Evolutionary conservation across 1,140 invertebrate genomes (phyloP), one percentile per base, ranked within the genome.

Genomic region (Apis florea): DNA sequence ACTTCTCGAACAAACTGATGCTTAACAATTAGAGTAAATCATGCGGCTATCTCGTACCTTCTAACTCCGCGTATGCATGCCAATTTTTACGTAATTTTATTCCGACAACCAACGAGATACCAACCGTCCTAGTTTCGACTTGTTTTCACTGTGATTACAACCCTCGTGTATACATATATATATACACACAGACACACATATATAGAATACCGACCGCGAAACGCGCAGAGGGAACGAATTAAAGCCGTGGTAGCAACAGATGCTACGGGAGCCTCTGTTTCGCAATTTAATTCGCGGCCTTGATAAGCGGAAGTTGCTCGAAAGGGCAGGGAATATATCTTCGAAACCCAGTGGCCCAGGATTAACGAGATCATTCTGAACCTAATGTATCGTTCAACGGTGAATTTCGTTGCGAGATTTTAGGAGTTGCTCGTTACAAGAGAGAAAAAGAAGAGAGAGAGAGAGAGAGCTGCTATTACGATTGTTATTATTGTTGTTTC

Each of bases 271-370:
- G 56, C 54, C 59, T 74, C 73, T 54, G 82, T 78, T 86, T 77
- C 78, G 86, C 84, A 85, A 73, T 86, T 87, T 87, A 87, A 87
- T 87, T 87, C 85, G 85, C 83, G 66, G 78, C 58, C 81, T 77
- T 72, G 85, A 86, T 87, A 87, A 87, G 77, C 85, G 78, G 77
- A 86, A 86, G 72, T 87, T 87, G 69, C 85, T 61, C 73, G 82
- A 72, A 81, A 75, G 31, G 72, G 21, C 17, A 21, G 72, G 40
- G 17, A 68, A 81, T 74, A 75, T 68, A 81, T 81, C 79, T 75
- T 75, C 53, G 53, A 19, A 63, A 80, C 58, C 40, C 71, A 40
- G 21, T 54, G 63, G 31, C 19, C 40, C 24, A 53, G 61, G 47
- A 75, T 79, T 63, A 79, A 79, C 77, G 47, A 19, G 58, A 47